Evolutionary conservation across 2,888 invertebrate species (phyloP), one percentile per base, ranked within the genome.

Genomic region (Lypha dubia): DNA sequence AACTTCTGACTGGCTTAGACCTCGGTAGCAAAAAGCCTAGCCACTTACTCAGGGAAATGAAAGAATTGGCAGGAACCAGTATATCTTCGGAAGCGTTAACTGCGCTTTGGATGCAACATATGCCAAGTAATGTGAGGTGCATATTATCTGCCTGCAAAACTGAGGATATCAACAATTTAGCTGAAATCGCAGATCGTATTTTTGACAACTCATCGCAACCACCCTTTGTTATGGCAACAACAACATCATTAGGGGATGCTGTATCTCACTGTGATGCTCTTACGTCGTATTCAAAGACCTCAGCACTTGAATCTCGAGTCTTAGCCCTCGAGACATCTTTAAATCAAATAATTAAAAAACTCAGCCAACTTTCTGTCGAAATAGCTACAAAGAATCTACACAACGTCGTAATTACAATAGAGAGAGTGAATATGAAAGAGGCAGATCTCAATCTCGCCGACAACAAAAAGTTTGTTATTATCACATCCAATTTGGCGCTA

Each of bases 21-120:
- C 68, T 83, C 9, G 49, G 49, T n/a, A n/a, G n/a, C n/a, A n/a
- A n/a, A n/a, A n/a, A n/a, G n/a, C 71, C 71, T 3, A 76, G 67
- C 44, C 75, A 83, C 22, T 65, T 86, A 41, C 65, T 84, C 11
- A 32, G 84, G 3, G 79, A 84, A 35, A 84, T 84, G 75, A 38
- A 41, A 24, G 15, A 53, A 28, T 74, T 83, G 28, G 74, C 75
- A 4, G 84, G 70, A 13, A 71, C 7, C 1, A 79, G 67, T 24
- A 70, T 86, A 15, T 60, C 77, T 6, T 49, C 62, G 15, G 76
- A 83, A 0, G 71, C 77, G 4, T 24, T 85, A 32, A 32, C 65
- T 20, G 51, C 76, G 9, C 63, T 80, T 46, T 80, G 76, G 62
- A 13, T 79, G 73, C 83, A 80, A 71, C 80, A 62, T 24, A 58